A percentile compares a stretch with the other conserved stretches of the same genome.
These are phyloP conservation scores for Holacanthus passer DNA, from an alignment of 2,113 vertebrate genomes.

Conservation along the genomic window DNA sequence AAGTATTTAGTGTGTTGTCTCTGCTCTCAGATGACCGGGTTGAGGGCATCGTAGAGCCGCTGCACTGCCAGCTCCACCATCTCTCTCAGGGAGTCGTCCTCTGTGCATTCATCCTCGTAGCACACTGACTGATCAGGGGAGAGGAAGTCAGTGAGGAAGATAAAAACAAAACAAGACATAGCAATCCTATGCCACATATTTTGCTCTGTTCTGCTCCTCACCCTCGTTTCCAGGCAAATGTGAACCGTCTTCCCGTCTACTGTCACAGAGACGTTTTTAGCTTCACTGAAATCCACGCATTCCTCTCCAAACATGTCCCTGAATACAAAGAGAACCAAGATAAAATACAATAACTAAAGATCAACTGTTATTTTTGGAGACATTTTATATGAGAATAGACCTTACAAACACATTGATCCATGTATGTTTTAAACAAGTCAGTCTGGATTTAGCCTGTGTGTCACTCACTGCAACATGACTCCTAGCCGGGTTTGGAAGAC, in stretches of 20 bases:
- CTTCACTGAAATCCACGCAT: slow-evolving; percentile 89
- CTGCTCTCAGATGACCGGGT: slow-evolving; percentile 84
- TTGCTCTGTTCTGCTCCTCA: slow-evolving; percentile 69
- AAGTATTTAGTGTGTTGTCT: neutral
- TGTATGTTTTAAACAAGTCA: neutral
- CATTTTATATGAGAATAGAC: neutral
- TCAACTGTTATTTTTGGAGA: neutral
- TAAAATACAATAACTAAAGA: no score
- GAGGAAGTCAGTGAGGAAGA: neutral
- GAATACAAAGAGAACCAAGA: slow-evolving; percentile 1
- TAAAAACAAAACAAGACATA: neutral
- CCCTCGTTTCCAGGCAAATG: slow-evolving; percentile 91
- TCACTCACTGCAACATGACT: slow-evolving; percentile 94
- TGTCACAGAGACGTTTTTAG: slow-evolving; percentile 85
- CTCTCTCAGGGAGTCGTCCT: slow-evolving; percentile 93
- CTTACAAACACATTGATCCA: neutral
- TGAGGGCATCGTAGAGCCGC: slow-evolving; percentile 92
- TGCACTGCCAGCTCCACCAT: slow-evolving; percentile 94
- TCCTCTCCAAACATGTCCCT: slow-evolving; percentile 98
- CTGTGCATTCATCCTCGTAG: slow-evolving; percentile 80
- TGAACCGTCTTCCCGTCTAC: slow-evolving; percentile 90
- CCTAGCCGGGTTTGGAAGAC: slow-evolving; percentile 87
- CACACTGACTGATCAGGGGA: slow-evolving; percentile 86
- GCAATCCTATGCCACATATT: neutral
- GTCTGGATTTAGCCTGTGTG: neutral